phyloP scores from a whole-genome alignment of 1,140 invertebrate species.

The Pogonognathellus flavescens region DNA sequence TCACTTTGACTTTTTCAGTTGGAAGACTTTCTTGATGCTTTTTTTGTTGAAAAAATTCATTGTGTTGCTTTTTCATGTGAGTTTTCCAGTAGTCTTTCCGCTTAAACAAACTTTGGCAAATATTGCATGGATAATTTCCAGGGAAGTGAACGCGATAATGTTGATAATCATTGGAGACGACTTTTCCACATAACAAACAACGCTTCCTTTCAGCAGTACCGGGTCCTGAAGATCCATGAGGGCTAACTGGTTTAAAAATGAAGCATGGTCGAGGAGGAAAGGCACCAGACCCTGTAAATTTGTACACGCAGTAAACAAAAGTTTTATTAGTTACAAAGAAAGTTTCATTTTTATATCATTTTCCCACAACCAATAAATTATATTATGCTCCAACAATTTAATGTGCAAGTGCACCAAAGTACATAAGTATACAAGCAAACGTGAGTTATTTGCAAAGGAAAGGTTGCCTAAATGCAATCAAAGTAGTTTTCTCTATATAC shows the following conservation, averaged over 20 bases:
- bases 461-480: too few species aligned
- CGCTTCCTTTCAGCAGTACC: slow-evolving; percentile 57
- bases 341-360: too few species aligned
- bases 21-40: neutral
- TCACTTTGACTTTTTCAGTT: neutral
- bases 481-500: too few species aligned
- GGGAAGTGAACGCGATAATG: slow-evolving; percentile 64
- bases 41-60: slow-evolving; percentile 38
- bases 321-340: neutral
- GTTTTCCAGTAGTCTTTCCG: slow-evolving; percentile 65
- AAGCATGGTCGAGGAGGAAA: slow-evolving; percentile 60
- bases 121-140: slow-evolving; percentile 61
- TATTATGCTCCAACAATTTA: neutral
- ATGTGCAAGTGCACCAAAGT: neutral
- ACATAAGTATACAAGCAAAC: neutral
- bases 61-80: slow-evolving; percentile 59
- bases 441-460: too few species aligned
- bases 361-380: neutral
- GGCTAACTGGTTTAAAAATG: slow-evolving; percentile 60
- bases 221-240: slow-evolving; percentile 10
- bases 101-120: slow-evolving; percentile 62
- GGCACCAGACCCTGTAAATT: slow-evolving; percentile 29
- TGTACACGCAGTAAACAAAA: neutral
- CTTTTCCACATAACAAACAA: slow-evolving; percentile 61
- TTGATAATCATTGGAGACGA: slow-evolving; percentile 64